Conservation (phyloP, 1,140 invertebrate species). For the Pseudomyrmex sp. region DNA sequence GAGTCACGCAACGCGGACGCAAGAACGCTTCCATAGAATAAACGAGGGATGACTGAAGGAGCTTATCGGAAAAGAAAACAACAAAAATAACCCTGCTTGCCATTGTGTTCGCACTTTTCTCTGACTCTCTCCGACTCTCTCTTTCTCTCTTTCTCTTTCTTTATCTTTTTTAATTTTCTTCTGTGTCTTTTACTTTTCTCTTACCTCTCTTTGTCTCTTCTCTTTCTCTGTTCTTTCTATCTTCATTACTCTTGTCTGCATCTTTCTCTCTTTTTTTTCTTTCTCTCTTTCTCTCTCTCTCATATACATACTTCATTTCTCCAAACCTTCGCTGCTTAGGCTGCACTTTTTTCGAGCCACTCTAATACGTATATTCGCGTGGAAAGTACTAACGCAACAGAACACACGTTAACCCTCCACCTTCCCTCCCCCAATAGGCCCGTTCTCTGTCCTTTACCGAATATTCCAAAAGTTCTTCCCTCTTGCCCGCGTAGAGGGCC, state of each 20-base stretch:
- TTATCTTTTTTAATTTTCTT: constrained; percentile 54
- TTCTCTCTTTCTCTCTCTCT: constrained; percentile 52
- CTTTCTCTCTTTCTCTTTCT: constrained; percentile 61
- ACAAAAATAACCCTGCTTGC: constrained; percentile 80
- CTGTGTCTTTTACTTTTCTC: constrained; percentile 33
- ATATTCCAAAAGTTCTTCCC: constrained; percentile 50
- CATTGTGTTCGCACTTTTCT: constrained; percentile 77
- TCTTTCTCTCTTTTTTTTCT: constrained; percentile 48
- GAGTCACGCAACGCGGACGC: constrained; percentile 73
- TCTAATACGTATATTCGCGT: constrained; percentile 72
- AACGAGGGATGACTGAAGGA: constrained; percentile 75
- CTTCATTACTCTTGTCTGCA: constrained; percentile 39
- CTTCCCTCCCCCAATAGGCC: constrained; percentile 21
- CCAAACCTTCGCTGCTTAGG: constrained; percentile 77
- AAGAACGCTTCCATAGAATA: constrained; percentile 66
- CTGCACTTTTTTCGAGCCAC: constrained; percentile 78
- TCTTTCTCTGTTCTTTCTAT: constrained; percentile 53
- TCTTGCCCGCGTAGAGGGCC: constrained; percentile 41
- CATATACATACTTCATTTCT: constrained; percentile 64
- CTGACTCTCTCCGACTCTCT: constrained; percentile 61
- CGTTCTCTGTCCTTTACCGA: constrained; percentile 46
- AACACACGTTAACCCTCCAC: constrained; percentile 70
- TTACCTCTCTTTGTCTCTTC: constrained; percentile 7
- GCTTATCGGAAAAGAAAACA: constrained; percentile 75
- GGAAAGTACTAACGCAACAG: constrained; percentile 78